Base-by-base conservation (phyloP, 2,888 invertebrate genomes). In the Drosophila infuscata region DNA sequence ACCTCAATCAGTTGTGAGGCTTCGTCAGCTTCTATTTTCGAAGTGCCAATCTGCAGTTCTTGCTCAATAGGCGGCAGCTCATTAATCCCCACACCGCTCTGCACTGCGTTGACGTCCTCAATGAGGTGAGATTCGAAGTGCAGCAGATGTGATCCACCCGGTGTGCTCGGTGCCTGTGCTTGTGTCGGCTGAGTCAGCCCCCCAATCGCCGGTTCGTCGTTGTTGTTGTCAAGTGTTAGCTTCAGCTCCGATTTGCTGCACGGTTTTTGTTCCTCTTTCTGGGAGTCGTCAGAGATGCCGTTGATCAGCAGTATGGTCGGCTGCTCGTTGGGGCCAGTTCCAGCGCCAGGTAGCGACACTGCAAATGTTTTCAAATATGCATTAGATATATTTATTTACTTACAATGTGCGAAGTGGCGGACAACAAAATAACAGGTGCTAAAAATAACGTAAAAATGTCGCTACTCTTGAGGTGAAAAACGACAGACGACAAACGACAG, bases 291-390 rank as follows among this genome's bases (percentile, higher is more conserved):
- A 68, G 70, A 68, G 51, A 87, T 70, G 82, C 91, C 87, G 81
- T 92, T 93, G 88, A 93, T 91, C 84, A 92, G 89, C 79, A 93
- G 83, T 85, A 93, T 93, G 51, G 92, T 91, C 79, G 92, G 91
- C 81, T 93, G 92, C 78, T 92, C 91, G 70, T 76, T 80, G 71
- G 85, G 66, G 68, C 85, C 89, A 79, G 88, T 90, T 90, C 92
- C 92, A 88, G 92, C 92, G 82, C 93, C 93, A 84, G 93, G 93
- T 88, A 93, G 91, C 88, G 93, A 93, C 91, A 93, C 93, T 93
- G 74, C 29, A 85, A 88, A n/a, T 52, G 25, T 38, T 33, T 33
- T n/a, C 32, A 60, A 51, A 53, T 3, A 33, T 20, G n/a, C 30
- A 64, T 63, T n/a, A 74, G 29, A 74, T 15, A 65, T 25, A 58